phyloP scores from a whole-genome alignment of 2,888 invertebrate species.

The Apeira syringaria region DNA sequence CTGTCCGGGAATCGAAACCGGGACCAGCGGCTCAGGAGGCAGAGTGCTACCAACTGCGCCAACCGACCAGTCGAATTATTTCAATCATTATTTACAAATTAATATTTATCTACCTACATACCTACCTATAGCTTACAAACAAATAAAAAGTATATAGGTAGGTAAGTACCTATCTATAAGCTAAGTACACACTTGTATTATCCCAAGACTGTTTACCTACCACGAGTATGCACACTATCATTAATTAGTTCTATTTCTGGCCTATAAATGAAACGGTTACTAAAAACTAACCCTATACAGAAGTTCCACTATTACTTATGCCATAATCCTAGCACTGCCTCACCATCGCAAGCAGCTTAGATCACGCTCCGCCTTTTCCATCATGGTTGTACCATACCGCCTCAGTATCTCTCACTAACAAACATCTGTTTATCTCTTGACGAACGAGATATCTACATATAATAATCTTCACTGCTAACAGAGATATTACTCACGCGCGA shows the following conservation, averaged over 20 bases:
- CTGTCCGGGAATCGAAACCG: no score
- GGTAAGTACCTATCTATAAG: no score
- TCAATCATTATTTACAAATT: no score
- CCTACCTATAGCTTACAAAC: no score
- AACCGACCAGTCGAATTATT: no score
- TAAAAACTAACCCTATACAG: slow-evolving; percentile 36
- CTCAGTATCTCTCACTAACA: slow-evolving; percentile 60
- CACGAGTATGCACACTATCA: slow-evolving; percentile 2
- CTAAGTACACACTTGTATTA: no score
- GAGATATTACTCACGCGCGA: slow-evolving; percentile 67
- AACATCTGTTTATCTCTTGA: slow-evolving; percentile 74
- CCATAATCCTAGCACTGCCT: slow-evolving; percentile 44
- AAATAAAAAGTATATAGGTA: no score
- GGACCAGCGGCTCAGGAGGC: no score
- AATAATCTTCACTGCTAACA: slow-evolving; percentile 68
- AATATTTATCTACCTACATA: no score
- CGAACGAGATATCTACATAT: slow-evolving; percentile 79
- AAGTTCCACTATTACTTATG: slow-evolving; percentile 39
- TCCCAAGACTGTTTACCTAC: no score
- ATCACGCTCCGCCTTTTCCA: slow-evolving; percentile 75
- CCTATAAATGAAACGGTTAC: slow-evolving; percentile 35
- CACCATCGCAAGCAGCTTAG: slow-evolving; percentile 41
- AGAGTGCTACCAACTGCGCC: no score
- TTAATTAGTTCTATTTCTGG: slow-evolving; percentile 15
- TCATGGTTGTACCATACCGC: slow-evolving; percentile 71